Evolutionary conservation across 2,113 vertebrate genomes (phyloP).

Genomic region (Lathamus discolor): DNA sequence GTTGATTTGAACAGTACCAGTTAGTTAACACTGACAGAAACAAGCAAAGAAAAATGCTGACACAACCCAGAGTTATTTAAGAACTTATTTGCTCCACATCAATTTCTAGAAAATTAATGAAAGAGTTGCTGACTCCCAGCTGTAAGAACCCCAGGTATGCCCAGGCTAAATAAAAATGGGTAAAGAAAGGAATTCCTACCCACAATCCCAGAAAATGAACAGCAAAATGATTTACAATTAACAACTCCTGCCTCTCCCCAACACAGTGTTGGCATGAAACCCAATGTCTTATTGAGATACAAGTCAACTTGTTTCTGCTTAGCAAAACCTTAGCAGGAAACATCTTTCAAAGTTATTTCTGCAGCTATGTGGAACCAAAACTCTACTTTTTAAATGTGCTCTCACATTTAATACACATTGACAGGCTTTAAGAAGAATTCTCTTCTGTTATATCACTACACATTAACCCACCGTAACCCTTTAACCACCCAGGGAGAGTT

Average conservation of each 20-base stretch:
- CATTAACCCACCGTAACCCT: not conserved
- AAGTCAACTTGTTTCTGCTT: not conserved
- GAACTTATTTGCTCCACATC: not conserved
- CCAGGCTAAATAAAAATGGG: not conserved
- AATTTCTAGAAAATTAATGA: conserved; percentile 12
- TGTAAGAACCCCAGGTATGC: not conserved
- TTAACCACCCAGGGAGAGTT: rapidly evolving
- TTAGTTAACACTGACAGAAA: conserved; percentile 24
- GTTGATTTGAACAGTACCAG: conserved; percentile 11
- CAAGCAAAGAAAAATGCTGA: conserved; percentile 29
- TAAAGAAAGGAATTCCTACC: not conserved
- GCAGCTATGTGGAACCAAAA: not conserved
- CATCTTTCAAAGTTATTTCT: not conserved
- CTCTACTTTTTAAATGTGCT: rapidly evolving
- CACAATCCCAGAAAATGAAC: not conserved
- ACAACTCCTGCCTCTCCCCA: not conserved
- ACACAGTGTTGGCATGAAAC: rapidly evolving
- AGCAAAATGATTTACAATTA: not conserved
- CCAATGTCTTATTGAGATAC: rapidly evolving
- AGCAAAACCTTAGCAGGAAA: not conserved
- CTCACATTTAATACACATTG: not conserved
- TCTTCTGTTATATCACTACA: not conserved
- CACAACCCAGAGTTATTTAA: not conserved
- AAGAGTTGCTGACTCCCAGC: not conserved
- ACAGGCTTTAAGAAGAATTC: not conserved